Conservation (phyloP, 2,888 invertebrate genomes). For the Glomeris marginata region DNA sequence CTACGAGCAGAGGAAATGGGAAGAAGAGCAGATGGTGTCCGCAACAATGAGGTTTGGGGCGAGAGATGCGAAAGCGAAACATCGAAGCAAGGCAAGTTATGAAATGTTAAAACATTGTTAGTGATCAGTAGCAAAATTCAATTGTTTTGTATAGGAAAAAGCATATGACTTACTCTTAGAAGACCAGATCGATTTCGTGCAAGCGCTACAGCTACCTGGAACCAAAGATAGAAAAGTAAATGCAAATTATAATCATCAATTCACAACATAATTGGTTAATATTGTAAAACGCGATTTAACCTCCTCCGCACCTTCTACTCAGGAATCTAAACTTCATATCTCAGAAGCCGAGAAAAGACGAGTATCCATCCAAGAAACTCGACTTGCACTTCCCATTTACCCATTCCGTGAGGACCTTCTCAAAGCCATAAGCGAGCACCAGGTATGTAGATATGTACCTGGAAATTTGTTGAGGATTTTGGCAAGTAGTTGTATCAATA, state of each 20-base stretch:
- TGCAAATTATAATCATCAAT: not conserved
- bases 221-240: slow-evolving; percentile 23
- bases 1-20: slow-evolving; percentile 72
- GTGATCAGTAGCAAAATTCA: slow-evolving; percentile 1
- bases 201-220: slow-evolving; percentile 40
- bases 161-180: slow-evolving; percentile 88
- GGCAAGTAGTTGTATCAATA: not conserved
- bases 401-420: slow-evolving; percentile 80
- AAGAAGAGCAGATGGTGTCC: slow-evolving; percentile 87
- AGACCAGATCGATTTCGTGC: slow-evolving; percentile 96
- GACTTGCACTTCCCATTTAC: slow-evolving; percentile 82
- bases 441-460: slow-evolving; percentile 31
- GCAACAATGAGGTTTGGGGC: slow-evolving; percentile 89
- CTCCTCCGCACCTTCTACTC: not conserved
- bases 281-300: too few relatives aligned
- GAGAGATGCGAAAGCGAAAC: slow-evolving; percentile 49
- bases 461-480: not conserved
- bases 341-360: slow-evolving; percentile 55
- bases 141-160: slow-evolving; percentile 26
- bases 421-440: slow-evolving; percentile 74
- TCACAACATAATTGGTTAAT: not conserved
- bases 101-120: slow-evolving; percentile 6
- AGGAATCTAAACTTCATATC: slow-evolving; percentile 33
- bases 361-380: slow-evolving; percentile 76
- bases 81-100: slow-evolving; percentile 34